Evolutionary conservation across 2,113 vertebrate species (phyloP).

Genomic region (Scatophagus argus): DNA sequence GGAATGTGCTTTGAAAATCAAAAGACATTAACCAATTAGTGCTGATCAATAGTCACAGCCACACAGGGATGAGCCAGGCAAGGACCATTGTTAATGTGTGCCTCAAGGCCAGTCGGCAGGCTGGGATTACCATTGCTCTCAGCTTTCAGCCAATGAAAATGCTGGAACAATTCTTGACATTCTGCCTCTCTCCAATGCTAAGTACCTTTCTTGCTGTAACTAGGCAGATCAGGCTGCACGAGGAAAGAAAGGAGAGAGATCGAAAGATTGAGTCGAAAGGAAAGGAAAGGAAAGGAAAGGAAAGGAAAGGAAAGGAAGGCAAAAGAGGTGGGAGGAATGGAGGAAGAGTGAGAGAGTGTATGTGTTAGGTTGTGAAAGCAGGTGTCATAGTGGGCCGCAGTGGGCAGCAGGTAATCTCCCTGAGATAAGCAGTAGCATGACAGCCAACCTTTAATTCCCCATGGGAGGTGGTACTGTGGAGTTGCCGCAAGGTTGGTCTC

Average conservation of each 20-base stretch:
- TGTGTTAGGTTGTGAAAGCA: constrained; percentile 63
- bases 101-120: constrained; percentile 54
- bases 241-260: constrained; percentile 40
- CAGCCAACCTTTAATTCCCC: constrained; percentile 74
- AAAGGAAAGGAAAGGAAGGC: constrained; percentile 10
- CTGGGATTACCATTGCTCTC: constrained; percentile 32
- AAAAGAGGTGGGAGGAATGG: constrained; percentile 39
- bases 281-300: constrained; percentile 10
- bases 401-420: constrained; percentile 70
- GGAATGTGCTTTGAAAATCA: constrained; percentile 75
- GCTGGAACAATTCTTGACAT: constrained; percentile 63
- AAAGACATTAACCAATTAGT: constrained; percentile 82
- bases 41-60: constrained; percentile 75
- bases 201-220: constrained; percentile 64
- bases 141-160: constrained; percentile 70
- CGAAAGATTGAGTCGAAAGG: constrained; percentile 29
- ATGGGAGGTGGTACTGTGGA: constrained; percentile 60
- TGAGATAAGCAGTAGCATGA: constrained; percentile 71
- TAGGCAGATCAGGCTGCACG: constrained; percentile 70
- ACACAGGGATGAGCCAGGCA: constrained; percentile 41
- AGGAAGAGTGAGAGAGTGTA: constrained; percentile 35
- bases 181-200: constrained; percentile 65
- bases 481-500: constrained; percentile 32
- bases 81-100: constrained; percentile 47
- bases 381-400: constrained; percentile 65